Conservation (phyloP, 2,797 vertebrate species). For the Phataginus tricuspis region DNA sequence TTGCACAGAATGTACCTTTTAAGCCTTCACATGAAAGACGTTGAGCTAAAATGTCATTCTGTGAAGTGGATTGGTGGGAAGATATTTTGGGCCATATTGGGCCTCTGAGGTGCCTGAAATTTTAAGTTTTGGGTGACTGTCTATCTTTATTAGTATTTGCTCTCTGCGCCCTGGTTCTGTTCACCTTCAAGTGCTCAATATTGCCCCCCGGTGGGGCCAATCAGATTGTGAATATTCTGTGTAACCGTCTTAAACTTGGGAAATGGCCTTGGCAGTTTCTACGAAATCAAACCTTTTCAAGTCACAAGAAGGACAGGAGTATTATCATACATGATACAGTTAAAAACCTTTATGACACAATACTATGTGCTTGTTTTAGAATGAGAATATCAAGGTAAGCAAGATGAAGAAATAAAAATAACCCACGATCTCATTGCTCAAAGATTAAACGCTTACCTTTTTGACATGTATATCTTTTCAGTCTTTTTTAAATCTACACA, state of each 20-base stretch:
- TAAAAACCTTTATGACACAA: not conserved
- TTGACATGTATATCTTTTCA: not conserved
- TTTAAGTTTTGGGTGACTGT: not conserved
- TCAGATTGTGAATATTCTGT: not conserved
- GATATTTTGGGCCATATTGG: not conserved
- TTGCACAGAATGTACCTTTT: not conserved
- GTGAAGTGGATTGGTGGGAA: not conserved
- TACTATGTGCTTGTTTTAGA: not conserved
- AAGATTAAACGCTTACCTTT: not conserved
- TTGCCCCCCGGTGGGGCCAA: not conserved
- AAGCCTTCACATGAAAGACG: not conserved
- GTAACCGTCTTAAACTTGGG: not conserved
- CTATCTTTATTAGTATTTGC: not conserved
- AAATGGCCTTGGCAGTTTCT: not conserved
- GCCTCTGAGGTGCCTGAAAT: not conserved
- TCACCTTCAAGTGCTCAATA: not conserved
- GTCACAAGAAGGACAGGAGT: not conserved
- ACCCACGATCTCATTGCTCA: not conserved
- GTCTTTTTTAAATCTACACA: not conserved
- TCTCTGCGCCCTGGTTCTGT: not conserved
- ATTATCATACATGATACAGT: not conserved
- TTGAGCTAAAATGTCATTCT: not conserved
- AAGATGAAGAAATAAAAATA: conserved; percentile 51
- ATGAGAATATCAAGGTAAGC: not conserved
- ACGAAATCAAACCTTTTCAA: not conserved